phyloP scores from a whole-genome alignment of 2,888 invertebrate genomes.

The Encarsia formosa region DNA sequence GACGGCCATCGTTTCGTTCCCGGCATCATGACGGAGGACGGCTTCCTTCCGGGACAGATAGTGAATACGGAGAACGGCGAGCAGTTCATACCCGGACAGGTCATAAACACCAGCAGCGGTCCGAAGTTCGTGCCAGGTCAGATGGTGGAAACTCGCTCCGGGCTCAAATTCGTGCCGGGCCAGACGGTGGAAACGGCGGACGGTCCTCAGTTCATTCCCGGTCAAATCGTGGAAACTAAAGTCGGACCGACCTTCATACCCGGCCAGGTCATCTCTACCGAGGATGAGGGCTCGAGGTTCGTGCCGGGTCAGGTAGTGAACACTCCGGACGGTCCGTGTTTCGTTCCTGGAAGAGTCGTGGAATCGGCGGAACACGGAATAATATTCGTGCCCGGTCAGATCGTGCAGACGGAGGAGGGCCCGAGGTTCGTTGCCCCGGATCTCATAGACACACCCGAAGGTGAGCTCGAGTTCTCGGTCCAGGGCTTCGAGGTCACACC shows the following conservation, averaged over 20 bases:
- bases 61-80: constrained; percentile 67
- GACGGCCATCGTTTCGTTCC: constrained; percentile 66
- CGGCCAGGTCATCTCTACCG: constrained; percentile 68
- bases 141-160: constrained; percentile 66
- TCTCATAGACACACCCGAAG: constrained; percentile 63
- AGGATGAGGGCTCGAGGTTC: constrained; percentile 55
- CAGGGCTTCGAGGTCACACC: constrained; percentile 62
- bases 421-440: constrained; percentile 68
- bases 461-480: constrained; percentile 64
- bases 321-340: constrained; percentile 65
- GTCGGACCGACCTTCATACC: constrained; percentile 74
- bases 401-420: constrained; percentile 54
- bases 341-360: constrained; percentile 55
- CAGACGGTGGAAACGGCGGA: constrained; percentile 69
- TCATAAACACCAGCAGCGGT: constrained; percentile 64
- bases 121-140: constrained; percentile 76
- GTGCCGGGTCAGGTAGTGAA: constrained; percentile 69
- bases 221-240: constrained; percentile 71
- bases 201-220: constrained; percentile 73
- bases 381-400: constrained; percentile 54
- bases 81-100: constrained; percentile 69
- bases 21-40: constrained; percentile 64
- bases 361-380: constrained; percentile 52
- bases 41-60: constrained; percentile 67
- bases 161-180: constrained; percentile 66